Base-by-base conservation (phyloP, 2,113 vertebrate species). In the Ictalurus punctatus region DNA sequence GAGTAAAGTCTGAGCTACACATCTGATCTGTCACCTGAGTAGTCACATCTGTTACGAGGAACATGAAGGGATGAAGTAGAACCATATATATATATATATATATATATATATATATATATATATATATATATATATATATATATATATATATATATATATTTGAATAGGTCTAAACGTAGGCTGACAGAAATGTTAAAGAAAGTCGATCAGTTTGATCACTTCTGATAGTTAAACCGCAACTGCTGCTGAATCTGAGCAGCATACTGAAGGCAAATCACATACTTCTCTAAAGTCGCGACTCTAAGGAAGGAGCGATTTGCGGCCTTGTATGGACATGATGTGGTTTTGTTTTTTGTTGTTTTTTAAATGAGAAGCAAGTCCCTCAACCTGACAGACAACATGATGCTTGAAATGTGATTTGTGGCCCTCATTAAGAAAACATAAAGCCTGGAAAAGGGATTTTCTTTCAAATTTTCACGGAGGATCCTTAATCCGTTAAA, bases 351-450 rank as follows among this genome's bases (percentile, higher is more conserved):
- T 65, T 65, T 65, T 27, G 23, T 63, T 0, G 0, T 71, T 74
- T 74, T 74, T 37, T 37, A 37, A 21, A 74, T 52, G 23, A 69
- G 48, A 52, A n/a, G 79, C 52, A 34, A n/a, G 6, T 23, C 2
- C 17, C 12, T 73, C 23, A 34, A 17, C 48, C 21, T 37, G 17
- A 74, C 69, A 37, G 34, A 78, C 67, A 34, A 56, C 27, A 76
- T 25, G 4, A 86, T 86, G 65, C 63, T 52, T 86, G 73, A 63
- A 76, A 86, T 76, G 74, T 63, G 37, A 86, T 78, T 76, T 61
- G 34, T 5, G 3, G 23, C 37, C 61, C 16, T 56, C 19, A 7
- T 6, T 2, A n/a, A 80, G 6, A 5, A 73, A 56, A 25, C n/a
- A 7, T 1, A 37, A 80, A 80, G 52, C 52, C 48, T 23, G 9